Base-by-base conservation (phyloP, 1,140 invertebrate species). In the Tribolium madens region DNA sequence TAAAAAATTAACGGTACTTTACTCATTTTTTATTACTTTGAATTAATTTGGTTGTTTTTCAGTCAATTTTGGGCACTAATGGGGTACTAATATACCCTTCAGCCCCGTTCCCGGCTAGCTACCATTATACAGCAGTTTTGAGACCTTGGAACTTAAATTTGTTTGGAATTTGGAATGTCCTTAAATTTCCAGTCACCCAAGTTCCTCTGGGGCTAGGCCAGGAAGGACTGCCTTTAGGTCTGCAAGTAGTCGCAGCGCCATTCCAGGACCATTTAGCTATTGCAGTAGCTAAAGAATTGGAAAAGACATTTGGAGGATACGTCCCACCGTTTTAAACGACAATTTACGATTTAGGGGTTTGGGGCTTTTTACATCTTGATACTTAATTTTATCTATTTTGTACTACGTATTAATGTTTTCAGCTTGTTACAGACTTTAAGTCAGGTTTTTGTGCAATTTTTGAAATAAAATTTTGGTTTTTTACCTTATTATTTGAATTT, bases 71-170 rank as follows among this genome's bases (percentile, higher is more conserved):
- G 9, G 91, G 92, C 12, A 87, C 92, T 1, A 89, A 97, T 86
- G 95, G 94, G 0, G 91, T 99, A 5, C 87, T 98, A 2, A 83
- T 98, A 33, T 97, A 94, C 85, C 96, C 96, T 15, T 92, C 93
- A 0, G 91, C 93, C 75, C 95, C 97, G 0, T 89, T 88, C 13
- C 86, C 93, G n/a, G 96, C 96, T 0, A 93, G 92, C 3, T 95
- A 96, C 84, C 97, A 98, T 87, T 93, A 93, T 83, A 90, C 93
- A 52, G 89, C 93, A 33, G 89, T 96, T 77, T 87, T 96, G 1
- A 91, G 93, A 68, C 93, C 95, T 1, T 94, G 91, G 83, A 97
- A 98, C 87, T 97, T 97, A 86, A 89, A 91, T 4, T 97, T 98
- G 85, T 97, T 95, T 86, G 93, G 91, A 18, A 87, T 98, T 42